Base-by-base conservation (phyloP, 2,888 invertebrate species). In the Chorisops tibialis region DNA sequence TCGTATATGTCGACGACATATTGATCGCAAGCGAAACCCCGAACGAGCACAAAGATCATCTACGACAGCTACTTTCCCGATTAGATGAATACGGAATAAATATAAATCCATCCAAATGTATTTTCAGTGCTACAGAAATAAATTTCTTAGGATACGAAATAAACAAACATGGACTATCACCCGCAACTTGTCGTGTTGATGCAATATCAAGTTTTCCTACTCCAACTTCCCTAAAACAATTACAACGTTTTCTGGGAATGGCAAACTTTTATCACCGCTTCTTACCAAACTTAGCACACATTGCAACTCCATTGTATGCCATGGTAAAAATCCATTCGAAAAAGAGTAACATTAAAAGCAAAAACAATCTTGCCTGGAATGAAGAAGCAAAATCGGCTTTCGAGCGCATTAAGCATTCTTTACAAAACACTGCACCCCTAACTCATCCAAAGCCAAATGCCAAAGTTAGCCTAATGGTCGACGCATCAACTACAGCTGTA, bases 371-470 rank as follows among this genome's bases (percentile, higher is more conserved):
- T 19, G 14, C 35, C 30, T 56, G 39, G 47, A 16, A 43, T 37
- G 35, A 62, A 19, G 7, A 35, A 3, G 7, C n/a, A 4, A 37
- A 16, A n/a, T n/a, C 4, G 4, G 38, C 37, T 30, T 47, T 62
- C 9, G 35, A 62, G 24, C 7, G 6, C 19, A 21, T 37, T 11
- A 58, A 62, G 39, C 14, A 63, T 7, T 48, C 48, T 6, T 18
- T 70, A 6, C 61, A 65, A 0, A 7, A 65, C 2, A 67, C 69
- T 7, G 69, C 75, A 1, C 47, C 74, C 0, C 61, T 77, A 1
- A 69, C 70, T 2, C 74, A 75, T n/a, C n/a, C n/a, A n/a, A n/a
- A n/a, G n/a, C n/a, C n/a, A n/a, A n/a, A n/a, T n/a, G n/a, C n/a
- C n/a, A n/a, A n/a, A n/a, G n/a, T n/a, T n/a, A n/a, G n/a, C n/a